Percentiles rank a stretch among this genome's conserved stretches.
Conservation (phyloP, 1,140 invertebrate species). For the Leptestheria dahalacensis region DNA sequence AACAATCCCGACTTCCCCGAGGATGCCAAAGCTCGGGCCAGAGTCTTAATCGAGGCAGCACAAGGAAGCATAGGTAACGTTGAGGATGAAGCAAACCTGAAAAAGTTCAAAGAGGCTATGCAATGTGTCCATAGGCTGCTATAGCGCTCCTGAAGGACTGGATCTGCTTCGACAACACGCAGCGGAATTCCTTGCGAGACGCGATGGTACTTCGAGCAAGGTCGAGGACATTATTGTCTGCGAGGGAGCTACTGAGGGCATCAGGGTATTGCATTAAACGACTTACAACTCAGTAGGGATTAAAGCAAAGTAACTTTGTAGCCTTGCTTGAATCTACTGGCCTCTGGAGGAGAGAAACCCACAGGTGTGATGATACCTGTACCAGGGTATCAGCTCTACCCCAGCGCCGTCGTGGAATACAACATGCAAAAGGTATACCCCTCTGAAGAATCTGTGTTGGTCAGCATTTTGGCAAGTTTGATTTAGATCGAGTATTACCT, state of each 20-base stretch:
- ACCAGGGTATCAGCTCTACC: conserved; percentile 96
- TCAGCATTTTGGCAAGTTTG: conserved; percentile 14
- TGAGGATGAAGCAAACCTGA: no score
- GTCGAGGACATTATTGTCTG: conserved; percentile 70
- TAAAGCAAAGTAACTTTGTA: conserved; percentile 21
- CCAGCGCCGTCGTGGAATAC: conserved; percentile 81
- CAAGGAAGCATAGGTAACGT: conserved; percentile 37
- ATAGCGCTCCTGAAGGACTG: conserved; percentile 83
- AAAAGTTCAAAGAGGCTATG: background rate
- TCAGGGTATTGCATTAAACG: conserved; percentile 40
- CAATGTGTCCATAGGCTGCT: conserved; percentile 58
- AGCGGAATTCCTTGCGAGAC: conserved; percentile 67
- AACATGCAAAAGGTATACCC: conserved; percentile 47
- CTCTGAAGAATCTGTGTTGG: background rate
- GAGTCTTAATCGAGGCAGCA: conserved; percentile 59
- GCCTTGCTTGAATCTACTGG: conserved; percentile 29
- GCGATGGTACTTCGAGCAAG: conserved; percentile 63
- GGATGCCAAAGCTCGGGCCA: conserved; percentile 69
- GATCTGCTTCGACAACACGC: conserved; percentile 78
- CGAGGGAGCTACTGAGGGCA: conserved; percentile 79
- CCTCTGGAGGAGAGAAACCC: conserved; percentile 38
- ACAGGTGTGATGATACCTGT: conserved; percentile 89
- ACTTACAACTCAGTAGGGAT: background rate
- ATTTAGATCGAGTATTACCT: conserved; percentile 84
- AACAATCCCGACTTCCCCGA: conserved; percentile 55